A percentile compares a stretch with the other conserved stretches of the same genome.
Conservation (phyloP, 2,888 invertebrate genomes). For the Orthosia incerta region DNA sequence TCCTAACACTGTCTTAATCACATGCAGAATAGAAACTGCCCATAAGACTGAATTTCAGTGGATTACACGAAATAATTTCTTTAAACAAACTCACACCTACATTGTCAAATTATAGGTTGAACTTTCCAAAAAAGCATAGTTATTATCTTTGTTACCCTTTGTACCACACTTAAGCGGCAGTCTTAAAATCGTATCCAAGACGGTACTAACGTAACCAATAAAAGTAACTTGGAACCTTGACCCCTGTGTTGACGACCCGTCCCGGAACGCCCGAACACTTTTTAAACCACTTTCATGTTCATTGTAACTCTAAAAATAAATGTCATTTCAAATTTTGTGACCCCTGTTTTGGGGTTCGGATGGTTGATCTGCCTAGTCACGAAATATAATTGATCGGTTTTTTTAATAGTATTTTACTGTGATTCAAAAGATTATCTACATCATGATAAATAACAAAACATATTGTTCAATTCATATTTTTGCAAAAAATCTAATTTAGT, state of each 20-base stretch:
- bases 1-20: too few relatives aligned
- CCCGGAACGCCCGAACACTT: slow-evolving; percentile 34
- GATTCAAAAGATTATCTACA: neutral
- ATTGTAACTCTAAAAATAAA: slow-evolving; percentile 34
- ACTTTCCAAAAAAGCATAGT: too few relatives aligned
- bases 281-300: slow-evolving; percentile 38
- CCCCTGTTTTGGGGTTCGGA: neutral
- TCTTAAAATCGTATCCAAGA: slow-evolving; percentile 60
- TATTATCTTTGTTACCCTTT: slow-evolving; percentile 7
- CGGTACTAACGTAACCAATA: slow-evolving; percentile 62
- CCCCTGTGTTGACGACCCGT: slow-evolving; percentile 37
- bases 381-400: slow-evolving; percentile 20
- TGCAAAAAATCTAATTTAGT: too few relatives aligned
- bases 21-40: too few relatives aligned
- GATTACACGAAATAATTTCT: too few relatives aligned
- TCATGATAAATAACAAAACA: neutral
- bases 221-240: slow-evolving; percentile 64
- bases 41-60: too few relatives aligned
- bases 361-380: neutral
- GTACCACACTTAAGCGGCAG: slow-evolving; percentile 46
- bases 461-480: too few relatives aligned
- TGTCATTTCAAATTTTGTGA: slow-evolving; percentile 21
- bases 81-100: too few relatives aligned
- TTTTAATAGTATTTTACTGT: neutral
- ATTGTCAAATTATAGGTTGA: too few relatives aligned